Evolutionary conservation across 2,888 invertebrate genomes (phyloP), one percentile per base, ranked within the genome.

Genomic region (Deilephila elpenor): DNA sequence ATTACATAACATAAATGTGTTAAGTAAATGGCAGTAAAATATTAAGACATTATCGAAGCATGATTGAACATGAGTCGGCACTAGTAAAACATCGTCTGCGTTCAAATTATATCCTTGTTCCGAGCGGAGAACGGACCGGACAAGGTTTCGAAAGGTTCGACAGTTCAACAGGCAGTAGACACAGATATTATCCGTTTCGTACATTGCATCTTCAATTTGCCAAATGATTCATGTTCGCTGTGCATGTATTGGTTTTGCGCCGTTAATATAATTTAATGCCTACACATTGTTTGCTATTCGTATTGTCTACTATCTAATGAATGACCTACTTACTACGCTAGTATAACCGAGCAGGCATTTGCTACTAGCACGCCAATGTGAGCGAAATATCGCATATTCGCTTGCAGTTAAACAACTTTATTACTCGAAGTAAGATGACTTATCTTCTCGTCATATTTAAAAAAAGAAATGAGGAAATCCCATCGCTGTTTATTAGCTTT

Each of bases 261-360:
- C 44, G 61, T 53, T 76, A 71, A 74, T 73, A 74, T 78, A 79
- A 78, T 81, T 77, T 75, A 71, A 81, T 81, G 44, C 59, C 56
- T 73, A 78, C 73, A 74, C 74, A 78, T 82, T 82, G 79, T 83
- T 83, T 82, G 77, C 75, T 80, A 74, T 79, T 79, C 71, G 78
- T 78, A 78, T 80, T 84, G 79, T 78, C 72, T 77, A 76, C 78
- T 82, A 83, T 82, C 79, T 59, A 64, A 72, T 72, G 67, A 67
- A 67, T 67, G 72, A 67, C 72, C 72, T 37, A 73, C 72, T 73
- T 73, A 37, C 25, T 67, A 59, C 56, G 25, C 20, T 67, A 67
- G 67, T 67, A 25, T 25, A 67, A 67, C 25, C 44, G 67, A 67
- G 25, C 34, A 67, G 56, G 29, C 19, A 67, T 59, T 67, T 60